phyloP scores from a whole-genome alignment of 2,113 vertebrate genomes.

The Sus scrofa region DNA sequence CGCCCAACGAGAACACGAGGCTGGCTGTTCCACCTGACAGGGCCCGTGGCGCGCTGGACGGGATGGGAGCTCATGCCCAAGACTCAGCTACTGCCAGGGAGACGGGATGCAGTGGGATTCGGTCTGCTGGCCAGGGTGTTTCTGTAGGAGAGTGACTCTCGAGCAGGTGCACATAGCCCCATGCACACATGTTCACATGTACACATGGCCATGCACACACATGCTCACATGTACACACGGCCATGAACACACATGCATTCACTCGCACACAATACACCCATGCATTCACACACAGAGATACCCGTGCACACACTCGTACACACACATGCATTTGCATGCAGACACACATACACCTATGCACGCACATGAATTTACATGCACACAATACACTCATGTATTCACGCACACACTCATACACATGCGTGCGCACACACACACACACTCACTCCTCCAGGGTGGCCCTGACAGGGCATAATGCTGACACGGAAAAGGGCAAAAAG shows the following conservation, averaged over 20 bases:
- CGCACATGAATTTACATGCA: too few relatives aligned
- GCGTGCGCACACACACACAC: too few relatives aligned
- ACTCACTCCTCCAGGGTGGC: too few relatives aligned
- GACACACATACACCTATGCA: not conserved
- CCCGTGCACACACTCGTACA: not conserved
- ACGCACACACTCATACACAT: too few relatives aligned
- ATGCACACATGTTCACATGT: not conserved
- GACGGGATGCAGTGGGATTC: accelerated
- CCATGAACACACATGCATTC: not conserved
- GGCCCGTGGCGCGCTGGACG: not conserved
- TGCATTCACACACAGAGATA: accelerated
- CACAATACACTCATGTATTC: too few relatives aligned
- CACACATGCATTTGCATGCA: not conserved
- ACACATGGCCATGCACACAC: too few relatives aligned
- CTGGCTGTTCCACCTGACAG: accelerated
- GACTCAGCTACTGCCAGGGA: not conserved
- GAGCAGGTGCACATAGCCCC: too few relatives aligned
- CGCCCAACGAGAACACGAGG: accelerated
- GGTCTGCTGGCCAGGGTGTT: not conserved
- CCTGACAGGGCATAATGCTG: too few relatives aligned
- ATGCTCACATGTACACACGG: too few relatives aligned
- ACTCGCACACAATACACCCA: not conserved
- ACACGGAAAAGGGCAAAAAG: too few relatives aligned
- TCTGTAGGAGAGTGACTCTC: not conserved
- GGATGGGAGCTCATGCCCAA: accelerated